Conservation (phyloP, 2,888 invertebrate species). For the Cancer borealis region DNA sequence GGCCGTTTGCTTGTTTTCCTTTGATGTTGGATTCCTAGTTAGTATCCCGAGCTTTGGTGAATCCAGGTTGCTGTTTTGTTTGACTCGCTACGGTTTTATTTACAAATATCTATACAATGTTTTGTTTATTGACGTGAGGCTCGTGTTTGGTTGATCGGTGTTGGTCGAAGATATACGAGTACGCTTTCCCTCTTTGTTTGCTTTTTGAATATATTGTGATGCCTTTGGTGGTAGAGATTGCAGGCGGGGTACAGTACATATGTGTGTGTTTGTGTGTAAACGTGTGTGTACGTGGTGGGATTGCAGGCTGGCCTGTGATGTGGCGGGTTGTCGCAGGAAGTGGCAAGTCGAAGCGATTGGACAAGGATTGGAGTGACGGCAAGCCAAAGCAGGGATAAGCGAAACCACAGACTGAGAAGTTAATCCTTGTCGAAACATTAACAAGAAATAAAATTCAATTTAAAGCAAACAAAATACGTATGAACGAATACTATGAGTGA, state of each 20-base stretch:
- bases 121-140: conserved; percentile 3
- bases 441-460: background rate
- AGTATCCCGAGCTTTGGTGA: conserved; percentile 6
- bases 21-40: conserved; percentile 24
- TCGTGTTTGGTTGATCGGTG: background rate
- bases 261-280: background rate
- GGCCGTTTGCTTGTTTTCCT: background rate
- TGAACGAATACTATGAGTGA: background rate
- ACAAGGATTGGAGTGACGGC: background rate
- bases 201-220: background rate
- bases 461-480: background rate
- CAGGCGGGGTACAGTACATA: background rate
- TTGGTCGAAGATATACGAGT: background rate
- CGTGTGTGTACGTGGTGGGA: too few species aligned
- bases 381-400: background rate
- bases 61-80: background rate
- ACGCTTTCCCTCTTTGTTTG: background rate
- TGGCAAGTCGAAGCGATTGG: background rate
- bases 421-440: background rate
- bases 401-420: background rate
- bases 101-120: background rate
- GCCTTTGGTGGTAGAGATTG: background rate
- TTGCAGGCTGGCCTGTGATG: too few species aligned
- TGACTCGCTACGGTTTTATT: background rate
- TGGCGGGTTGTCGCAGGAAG: background rate